These are phyloP conservation scores for Onychomys arenicola DNA, from an alignment of 2,797 vertebrate genomes.

Conservation along the genomic window DNA sequence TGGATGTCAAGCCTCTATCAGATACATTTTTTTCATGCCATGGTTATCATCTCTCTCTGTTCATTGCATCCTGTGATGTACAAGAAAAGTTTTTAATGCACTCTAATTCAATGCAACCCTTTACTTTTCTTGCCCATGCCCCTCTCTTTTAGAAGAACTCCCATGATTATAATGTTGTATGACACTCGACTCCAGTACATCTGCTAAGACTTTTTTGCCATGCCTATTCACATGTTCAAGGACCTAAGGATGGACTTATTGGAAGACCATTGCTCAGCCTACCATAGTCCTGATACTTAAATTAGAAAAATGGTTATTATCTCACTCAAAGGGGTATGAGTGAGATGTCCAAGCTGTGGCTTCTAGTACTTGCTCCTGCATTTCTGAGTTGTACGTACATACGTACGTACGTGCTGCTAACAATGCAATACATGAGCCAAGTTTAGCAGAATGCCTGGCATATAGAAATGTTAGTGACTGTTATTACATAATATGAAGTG, in stretches of 20 bases:
- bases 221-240: neutral
- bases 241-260: neutral
- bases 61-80: constrained; percentile 33
- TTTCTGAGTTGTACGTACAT: neutral
- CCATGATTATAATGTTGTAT: constrained; percentile 28
- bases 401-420: neutral
- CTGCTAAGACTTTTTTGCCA: constrained; percentile 35
- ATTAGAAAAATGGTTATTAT: constrained; percentile 52
- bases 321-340: constrained; percentile 36
- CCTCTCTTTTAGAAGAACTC: constrained; percentile 33
- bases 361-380: neutral
- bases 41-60: constrained; percentile 4
- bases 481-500: neutral
- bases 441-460: constrained; percentile 43
- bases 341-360: neutral
- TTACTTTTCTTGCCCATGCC: constrained; percentile 14
- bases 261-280: neutral
- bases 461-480: constrained; percentile 18
- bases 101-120: constrained; percentile 6
- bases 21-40: constrained; percentile 14
- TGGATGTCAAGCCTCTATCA: neutral
- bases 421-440: constrained; percentile 42
- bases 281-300: constrained; percentile 32
- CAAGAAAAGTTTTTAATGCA: neutral
- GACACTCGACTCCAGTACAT: constrained; percentile 14